These are phyloP conservation scores for Diloba caeruleocephala DNA, from an alignment of 2,888 invertebrate species.

Conservation along the genomic window DNA sequence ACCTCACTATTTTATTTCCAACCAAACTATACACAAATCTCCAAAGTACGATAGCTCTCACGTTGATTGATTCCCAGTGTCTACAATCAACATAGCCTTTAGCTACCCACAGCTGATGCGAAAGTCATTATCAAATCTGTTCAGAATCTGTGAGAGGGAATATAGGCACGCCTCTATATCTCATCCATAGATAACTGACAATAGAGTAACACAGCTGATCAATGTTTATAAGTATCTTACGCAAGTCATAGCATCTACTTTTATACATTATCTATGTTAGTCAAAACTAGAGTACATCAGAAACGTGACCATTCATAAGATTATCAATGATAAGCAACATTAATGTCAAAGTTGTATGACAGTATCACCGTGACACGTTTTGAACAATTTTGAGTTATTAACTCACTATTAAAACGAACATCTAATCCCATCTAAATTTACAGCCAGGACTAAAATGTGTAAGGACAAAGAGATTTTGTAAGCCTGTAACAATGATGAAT, in stretches of 20 bases:
- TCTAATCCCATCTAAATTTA: constrained; percentile 53
- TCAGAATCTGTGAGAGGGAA: no score
- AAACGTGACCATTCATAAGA: constrained; percentile 41
- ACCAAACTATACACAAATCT: no score
- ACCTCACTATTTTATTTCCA: no score
- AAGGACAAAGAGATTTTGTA: constrained; percentile 67
- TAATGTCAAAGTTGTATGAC: constrained; percentile 13
- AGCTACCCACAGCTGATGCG: not conserved
- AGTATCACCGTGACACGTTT: constrained; percentile 35
- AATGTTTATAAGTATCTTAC: constrained; percentile 41
- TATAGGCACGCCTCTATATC: constrained; percentile 14
- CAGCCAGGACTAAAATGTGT: constrained; percentile 48
- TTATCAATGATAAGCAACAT: constrained; percentile 21
- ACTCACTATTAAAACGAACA: constrained; percentile 44
- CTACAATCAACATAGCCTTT: constrained; percentile 4
- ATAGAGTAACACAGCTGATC: constrained; percentile 39
- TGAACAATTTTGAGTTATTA: constrained; percentile 17
- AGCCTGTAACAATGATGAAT: constrained; percentile 75
- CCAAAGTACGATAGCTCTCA: constrained; percentile 13
- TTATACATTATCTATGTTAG: constrained; percentile 4
- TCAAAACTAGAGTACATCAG: constrained; percentile 25
- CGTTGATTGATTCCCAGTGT: constrained; percentile 22
- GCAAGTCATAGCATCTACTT: constrained; percentile 22
- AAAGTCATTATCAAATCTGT: not conserved
- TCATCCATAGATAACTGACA: constrained; percentile 44